Percentiles rank a stretch among this genome's conserved stretches.
These are phyloP conservation scores for Caenorhabditis brenneri DNA, from an alignment of 1,140 invertebrate genomes.

Conservation along the genomic window DNA sequence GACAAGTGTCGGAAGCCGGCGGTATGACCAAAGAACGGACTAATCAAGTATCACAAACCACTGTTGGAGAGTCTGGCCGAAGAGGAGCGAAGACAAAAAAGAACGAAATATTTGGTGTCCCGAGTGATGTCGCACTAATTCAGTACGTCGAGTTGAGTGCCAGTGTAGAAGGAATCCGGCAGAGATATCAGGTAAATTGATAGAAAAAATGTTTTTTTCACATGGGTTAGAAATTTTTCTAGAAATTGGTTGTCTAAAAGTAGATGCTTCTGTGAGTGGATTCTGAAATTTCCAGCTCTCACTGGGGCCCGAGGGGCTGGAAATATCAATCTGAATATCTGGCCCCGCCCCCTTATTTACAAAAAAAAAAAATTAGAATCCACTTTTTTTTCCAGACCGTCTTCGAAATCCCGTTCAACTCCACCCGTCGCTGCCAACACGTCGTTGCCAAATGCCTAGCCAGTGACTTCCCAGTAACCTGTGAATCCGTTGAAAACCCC, in stretches of 20 bases:
- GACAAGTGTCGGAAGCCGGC: conserved; percentile 44
- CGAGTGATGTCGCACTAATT: conserved; percentile 68
- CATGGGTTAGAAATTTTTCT: too few relatives aligned
- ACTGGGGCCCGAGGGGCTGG: too few relatives aligned
- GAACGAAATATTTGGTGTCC: conserved; percentile 63
- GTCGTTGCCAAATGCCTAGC: conserved; percentile 64
- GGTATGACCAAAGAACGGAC: not conserved
- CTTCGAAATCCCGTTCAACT: conserved; percentile 70
- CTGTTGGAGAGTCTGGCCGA: conserved; percentile 8
- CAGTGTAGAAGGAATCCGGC: conserved; percentile 63
- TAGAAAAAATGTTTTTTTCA: not conserved
- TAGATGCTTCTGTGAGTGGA: too few relatives aligned
- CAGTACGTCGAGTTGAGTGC: conserved; percentile 66
- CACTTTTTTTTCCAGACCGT: conserved; percentile 63
- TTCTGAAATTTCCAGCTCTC: too few relatives aligned
- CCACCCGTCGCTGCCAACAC: conserved; percentile 66
- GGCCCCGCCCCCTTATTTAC: too few relatives aligned
- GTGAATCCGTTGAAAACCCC: not conserved
- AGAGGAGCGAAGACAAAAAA: conserved; percentile 22
- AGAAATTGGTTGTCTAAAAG: too few relatives aligned
- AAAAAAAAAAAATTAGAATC: not conserved
- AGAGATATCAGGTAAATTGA: conserved; percentile 56
- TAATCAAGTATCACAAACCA: not conserved
- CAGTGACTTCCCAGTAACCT: not conserved
- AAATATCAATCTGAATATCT: too few relatives aligned